A percentile compares a stretch with the other conserved stretches of the same genome.
These are phyloP conservation scores for Gouania willdenowi DNA, from an alignment of 2,797 vertebrate genomes.

Conservation along the genomic window DNA sequence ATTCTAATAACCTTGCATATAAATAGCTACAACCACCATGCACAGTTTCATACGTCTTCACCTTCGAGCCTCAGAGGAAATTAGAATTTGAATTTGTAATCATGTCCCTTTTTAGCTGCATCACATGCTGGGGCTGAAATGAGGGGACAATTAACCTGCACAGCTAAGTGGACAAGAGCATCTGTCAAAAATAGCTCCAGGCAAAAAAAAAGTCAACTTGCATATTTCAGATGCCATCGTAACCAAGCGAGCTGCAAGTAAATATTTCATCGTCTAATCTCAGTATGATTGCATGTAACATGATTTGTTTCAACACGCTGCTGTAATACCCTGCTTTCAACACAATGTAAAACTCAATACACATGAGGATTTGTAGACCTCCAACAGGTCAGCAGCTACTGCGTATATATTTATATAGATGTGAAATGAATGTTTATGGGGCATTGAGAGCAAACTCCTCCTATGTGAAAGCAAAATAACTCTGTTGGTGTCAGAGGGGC, in stretches of 20 bases:
- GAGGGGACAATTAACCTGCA: constrained; percentile 73
- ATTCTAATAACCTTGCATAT: constrained; percentile 67
- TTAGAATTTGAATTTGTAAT: constrained; percentile 74
- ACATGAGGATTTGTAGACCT: constrained; percentile 3
- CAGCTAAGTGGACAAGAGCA: constrained; percentile 62
- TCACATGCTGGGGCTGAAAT: constrained; percentile 51
- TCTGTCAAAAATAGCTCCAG: constrained; percentile 61
- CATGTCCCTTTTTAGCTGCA: constrained; percentile 69
- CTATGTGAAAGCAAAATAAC: background rate
- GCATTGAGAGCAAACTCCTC: background rate
- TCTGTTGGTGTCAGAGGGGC: background rate
- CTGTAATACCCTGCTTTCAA: constrained; percentile 3
- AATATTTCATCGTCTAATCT: constrained; percentile 33
- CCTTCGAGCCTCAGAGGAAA: constrained; percentile 66
- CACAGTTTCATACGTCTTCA: constrained; percentile 57
- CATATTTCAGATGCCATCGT: constrained; percentile 56
- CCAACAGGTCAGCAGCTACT: background rate
- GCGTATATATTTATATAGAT: background rate
- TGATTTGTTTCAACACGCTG: constrained; percentile 14
- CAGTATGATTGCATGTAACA: constrained; percentile 8
- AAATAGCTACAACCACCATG: constrained; percentile 61
- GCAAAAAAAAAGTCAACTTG: constrained; percentile 56
- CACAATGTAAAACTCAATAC: background rate
- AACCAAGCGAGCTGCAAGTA: constrained; percentile 37
- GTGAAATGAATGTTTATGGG: background rate